These are phyloP conservation scores for Acronicta alni DNA, from an alignment of 2,888 invertebrate species.

Conservation along the genomic window DNA sequence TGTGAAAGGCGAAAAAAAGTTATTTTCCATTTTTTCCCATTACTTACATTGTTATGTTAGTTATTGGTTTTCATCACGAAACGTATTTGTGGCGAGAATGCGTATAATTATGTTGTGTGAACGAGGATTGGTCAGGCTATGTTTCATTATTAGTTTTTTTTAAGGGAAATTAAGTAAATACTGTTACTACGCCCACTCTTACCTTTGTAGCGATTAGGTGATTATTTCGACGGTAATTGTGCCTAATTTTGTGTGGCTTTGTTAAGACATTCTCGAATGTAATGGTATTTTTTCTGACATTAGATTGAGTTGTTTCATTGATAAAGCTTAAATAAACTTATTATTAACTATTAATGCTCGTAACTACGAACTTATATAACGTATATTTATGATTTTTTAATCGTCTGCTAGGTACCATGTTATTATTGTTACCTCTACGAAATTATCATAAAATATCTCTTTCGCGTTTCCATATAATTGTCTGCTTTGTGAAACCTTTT, in stretches of 20 bases:
- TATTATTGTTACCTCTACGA: too few species aligned
- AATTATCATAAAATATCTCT: too few species aligned
- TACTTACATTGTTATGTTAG: slow-evolving; percentile 42
- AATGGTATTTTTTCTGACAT: not conserved
- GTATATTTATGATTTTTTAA: too few species aligned
- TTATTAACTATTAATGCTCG: too few species aligned
- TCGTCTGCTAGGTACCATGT: too few species aligned
- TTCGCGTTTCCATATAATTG: too few species aligned
- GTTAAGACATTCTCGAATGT: slow-evolving; percentile 33
- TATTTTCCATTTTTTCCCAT: slow-evolving; percentile 39
- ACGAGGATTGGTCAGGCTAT: slow-evolving; percentile 59
- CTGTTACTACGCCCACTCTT: slow-evolving; percentile 21
- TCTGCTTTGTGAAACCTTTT: not conserved
- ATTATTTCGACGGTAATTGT: slow-evolving; percentile 30
- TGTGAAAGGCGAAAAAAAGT: slow-evolving; percentile 39
- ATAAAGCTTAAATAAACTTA: too few species aligned
- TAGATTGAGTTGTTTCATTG: too few species aligned
- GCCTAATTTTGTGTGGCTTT: slow-evolving; percentile 14
- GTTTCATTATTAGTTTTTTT: slow-evolving; percentile 28
- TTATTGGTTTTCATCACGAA: slow-evolving; percentile 63
- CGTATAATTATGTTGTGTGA: slow-evolving; percentile 48
- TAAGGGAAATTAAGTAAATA: slow-evolving; percentile 27
- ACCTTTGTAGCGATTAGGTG: slow-evolving; percentile 26
- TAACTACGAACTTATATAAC: too few species aligned
- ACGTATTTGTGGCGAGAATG: slow-evolving; percentile 47